These are phyloP conservation scores for Lordiphosa fenestrarum DNA, from an alignment of 2,888 invertebrate species.

Conservation along the genomic window DNA sequence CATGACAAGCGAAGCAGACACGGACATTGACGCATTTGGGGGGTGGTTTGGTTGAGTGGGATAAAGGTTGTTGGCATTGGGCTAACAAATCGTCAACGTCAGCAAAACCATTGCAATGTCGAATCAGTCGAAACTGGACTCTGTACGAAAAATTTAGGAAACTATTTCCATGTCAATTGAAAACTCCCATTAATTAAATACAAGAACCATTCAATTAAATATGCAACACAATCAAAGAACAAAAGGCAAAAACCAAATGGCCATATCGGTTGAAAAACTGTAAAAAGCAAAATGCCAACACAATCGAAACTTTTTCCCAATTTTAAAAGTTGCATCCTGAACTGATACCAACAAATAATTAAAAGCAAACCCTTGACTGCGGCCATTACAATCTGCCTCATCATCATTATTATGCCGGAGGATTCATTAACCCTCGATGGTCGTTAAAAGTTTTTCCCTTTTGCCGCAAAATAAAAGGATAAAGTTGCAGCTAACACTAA, in stretches of 20 bases:
- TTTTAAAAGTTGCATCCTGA: constrained; percentile 35
- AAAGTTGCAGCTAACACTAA: too few species aligned
- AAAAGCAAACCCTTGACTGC: constrained; percentile 57
- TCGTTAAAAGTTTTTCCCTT: constrained; percentile 3
- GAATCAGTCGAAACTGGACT: too few species aligned
- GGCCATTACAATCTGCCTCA: constrained; percentile 46
- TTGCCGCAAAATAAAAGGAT: too few species aligned
- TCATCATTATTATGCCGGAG: constrained; percentile 1
- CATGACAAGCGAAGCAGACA: constrained; percentile 63
- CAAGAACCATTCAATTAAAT: constrained; percentile 55
- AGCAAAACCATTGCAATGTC: constrained; percentile 6
- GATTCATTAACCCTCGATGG: constrained; percentile 3
- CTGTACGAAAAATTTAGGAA: too few species aligned
- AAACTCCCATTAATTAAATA: constrained; percentile 8
- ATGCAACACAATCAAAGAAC: constrained; percentile 52
- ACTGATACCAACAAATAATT: constrained; percentile 67
- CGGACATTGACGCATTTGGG: constrained; percentile 52
- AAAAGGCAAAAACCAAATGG: constrained; percentile 53
- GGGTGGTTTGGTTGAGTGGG: constrained; percentile 16
- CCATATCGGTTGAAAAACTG: constrained; percentile 60
- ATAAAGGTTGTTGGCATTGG: not conserved
- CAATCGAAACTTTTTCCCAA: constrained; percentile 32
- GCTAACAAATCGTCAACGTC: constrained; percentile 7
- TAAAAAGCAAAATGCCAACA: constrained; percentile 30
- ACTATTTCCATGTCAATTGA: too few species aligned